Evolutionary conservation across 2,888 invertebrate genomes (phyloP), one percentile per base, ranked within the genome.

Genomic region (Mylabris sibirica): DNA sequence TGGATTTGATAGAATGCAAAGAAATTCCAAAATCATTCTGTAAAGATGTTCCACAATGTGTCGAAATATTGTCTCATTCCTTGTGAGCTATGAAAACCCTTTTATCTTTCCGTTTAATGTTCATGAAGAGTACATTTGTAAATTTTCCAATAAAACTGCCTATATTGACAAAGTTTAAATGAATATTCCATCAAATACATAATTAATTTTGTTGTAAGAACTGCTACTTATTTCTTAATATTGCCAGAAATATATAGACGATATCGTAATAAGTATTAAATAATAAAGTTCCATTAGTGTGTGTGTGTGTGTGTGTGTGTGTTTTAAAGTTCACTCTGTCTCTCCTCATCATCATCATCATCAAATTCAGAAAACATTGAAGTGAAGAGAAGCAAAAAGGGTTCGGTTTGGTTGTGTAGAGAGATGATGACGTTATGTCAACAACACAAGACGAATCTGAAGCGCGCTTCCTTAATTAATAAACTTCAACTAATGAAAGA

Each of bases 401-500:
- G 84, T 83, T 84, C 11, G 22, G 53, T 9, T 22, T 53, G 22
- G 53, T 3, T 44, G 14, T 14, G 17, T 11, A 53, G 53, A 22
- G 82, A 83, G 84, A n/a, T n/a, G n/a, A 85, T 84, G 84, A 84
- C 84, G 85, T 81, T 84, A 79, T 79, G 82, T 81, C 84, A 85
- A 85, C 85, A 84, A 80, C 81, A 80, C 81, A 80, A 83, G 84
- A 84, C 84, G 81, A 82, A 81, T 82, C 82, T 81, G 80, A 41
- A 14, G 77, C 82, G 83, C 82, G 85, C 85, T 85, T 84, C 85
- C 84, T 85, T 85, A 85, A 85, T 85, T 85, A 85, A 85, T 85
- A 85, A 85, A 85, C 85, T 85, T 85, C 84, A 84, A 81, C 85
- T 85, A 85, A 85, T 85, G 85, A 85, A 85, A 85, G 85, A 85